Conservation (phyloP, 37 sponge, comb jelly and placozoan species). For the Halichondria panicea region DNA sequence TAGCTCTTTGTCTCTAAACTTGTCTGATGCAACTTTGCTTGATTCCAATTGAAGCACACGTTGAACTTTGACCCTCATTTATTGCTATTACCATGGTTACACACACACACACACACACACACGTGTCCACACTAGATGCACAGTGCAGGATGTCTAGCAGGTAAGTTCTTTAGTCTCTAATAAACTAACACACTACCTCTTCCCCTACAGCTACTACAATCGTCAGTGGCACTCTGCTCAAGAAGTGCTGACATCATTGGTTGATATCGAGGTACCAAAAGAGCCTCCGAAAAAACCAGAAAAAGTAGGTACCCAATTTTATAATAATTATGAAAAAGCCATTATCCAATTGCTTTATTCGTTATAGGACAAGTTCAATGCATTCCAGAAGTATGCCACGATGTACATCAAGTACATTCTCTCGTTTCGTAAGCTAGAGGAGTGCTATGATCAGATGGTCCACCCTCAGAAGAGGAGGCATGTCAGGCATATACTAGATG, state of each 20-base stretch:
- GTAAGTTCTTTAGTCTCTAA: not conserved
- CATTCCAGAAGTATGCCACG: conserved; percentile 85
- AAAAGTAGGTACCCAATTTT: conserved; percentile 46
- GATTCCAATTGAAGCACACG: too few species aligned
- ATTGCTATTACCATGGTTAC: too few species aligned
- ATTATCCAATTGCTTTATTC: too few species aligned
- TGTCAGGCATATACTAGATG: conserved; percentile 88
- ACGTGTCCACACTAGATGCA: too few species aligned
- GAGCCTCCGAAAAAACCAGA: conserved; percentile 85
- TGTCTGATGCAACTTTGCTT: too few species aligned
- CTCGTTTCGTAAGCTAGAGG: conserved; percentile 84
- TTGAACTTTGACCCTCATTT: not conserved
- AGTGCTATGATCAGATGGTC: conserved; percentile 96
- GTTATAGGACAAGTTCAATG: conserved; percentile 77
- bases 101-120: too few species aligned
- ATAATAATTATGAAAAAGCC: not conserved
- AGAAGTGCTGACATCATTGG: conserved; percentile 63
- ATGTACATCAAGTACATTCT: conserved; percentile 93
- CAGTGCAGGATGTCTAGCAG: conserved; percentile 17
- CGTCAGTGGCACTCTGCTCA: conserved; percentile 89
- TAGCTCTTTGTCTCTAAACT: too few species aligned
- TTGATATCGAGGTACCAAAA: conserved; percentile 76
- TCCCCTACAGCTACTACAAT: conserved; percentile 70
- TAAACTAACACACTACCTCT: not conserved
- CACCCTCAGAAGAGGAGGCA: conserved; percentile 95